Evolutionary conservation across 2,888 invertebrate species (phyloP), one percentile per base, ranked within the genome.

Genomic region (Andrena dorsata): DNA sequence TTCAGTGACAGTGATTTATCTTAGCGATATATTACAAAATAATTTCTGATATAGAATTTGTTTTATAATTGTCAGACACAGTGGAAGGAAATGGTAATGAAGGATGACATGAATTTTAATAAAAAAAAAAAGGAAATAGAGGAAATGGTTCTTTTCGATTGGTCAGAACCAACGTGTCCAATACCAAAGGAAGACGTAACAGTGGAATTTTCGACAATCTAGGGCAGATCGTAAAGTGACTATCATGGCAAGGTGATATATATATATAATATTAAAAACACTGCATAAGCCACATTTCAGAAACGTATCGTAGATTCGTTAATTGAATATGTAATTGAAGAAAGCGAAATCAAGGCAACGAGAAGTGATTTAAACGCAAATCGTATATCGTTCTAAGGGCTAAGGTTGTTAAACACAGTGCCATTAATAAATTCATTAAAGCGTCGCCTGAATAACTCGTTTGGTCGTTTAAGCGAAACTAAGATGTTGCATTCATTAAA

Each of bases 211-310:
- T 73, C 77, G 69, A 80, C 81, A 84, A 65, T 86, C 84, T 85
- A 90, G 86, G 85, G 83, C 75, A 82, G 82, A 87, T 82, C 81
- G 61, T 88, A 90, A 83, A 85, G 85, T 89, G 88, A 90, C 87
- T 84, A 88, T 90, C 89, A 91, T 91, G 85, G 90, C 88, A 91
- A 86, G 90, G 88, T 90, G 88, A 88, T 86, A 89, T 88, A 88
- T 84, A 76, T 69, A 84, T 83, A 66, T 65, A 76, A 89, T 86
- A 81, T 82, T 71, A 61, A 87, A 92, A 91, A 93, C 92, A 93
- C 90, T 91, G 92, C 93, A 92, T 91, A 93, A 93, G 93, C 93
- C 90, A 93, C 91, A 92, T 91, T 85, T 90, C 86, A 90, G 56
- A 84, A 86, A 88, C 77, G 80, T 78, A 85, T 83, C 66, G 73